Conservation (phyloP, 2,113 vertebrate species). For the Scopus umbretta region DNA sequence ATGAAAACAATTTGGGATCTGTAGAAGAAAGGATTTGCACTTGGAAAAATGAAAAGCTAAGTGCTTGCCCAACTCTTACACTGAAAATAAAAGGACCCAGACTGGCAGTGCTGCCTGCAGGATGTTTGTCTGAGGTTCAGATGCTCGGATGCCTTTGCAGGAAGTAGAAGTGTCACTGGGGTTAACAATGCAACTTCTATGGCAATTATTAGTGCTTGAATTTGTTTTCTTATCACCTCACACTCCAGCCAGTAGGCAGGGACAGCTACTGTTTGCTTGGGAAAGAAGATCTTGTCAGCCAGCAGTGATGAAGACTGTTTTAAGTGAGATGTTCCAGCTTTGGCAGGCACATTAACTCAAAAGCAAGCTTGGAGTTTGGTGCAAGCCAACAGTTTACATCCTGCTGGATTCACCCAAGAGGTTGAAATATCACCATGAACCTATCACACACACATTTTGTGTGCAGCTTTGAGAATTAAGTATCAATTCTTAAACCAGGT, state of each 20-base stretch:
- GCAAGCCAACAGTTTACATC: not conserved
- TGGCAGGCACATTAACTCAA: not conserved
- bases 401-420: not conserved
- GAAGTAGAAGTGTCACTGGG: not conserved
- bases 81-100: not conserved
- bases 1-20: not conserved
- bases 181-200: rapidly evolving
- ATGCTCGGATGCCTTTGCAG: not conserved
- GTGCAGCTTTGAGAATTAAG: not conserved
- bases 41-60: not conserved
- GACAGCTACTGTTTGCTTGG: not conserved
- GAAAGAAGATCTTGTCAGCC: not conserved
- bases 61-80: not conserved
- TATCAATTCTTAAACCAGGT: not conserved
- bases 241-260: not conserved
- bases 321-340: not conserved
- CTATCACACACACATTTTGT: not conserved
- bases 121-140: not conserved
- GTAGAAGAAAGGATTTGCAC: not conserved
- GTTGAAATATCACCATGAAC: not conserved
- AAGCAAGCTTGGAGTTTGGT: not conserved
- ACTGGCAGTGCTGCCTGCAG: not conserved
- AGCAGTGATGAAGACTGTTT: not conserved
- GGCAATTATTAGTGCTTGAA: not conserved
- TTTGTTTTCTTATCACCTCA: not conserved